Conservation (phyloP, 2,797 vertebrate genomes). For the Eutrigla gurnardus region DNA sequence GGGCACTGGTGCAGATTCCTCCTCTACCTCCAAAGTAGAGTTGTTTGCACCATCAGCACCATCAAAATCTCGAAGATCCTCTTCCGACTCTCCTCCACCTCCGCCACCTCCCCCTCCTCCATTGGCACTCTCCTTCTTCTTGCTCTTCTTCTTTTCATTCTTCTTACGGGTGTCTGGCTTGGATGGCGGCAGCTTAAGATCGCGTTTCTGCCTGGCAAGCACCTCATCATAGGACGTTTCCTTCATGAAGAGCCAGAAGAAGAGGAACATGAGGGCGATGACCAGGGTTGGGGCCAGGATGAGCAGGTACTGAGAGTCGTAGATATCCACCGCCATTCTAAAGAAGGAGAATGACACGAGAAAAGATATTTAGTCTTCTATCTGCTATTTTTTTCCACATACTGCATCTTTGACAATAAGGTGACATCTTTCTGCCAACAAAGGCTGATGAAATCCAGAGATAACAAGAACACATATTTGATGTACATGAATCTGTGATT, state of each 20-base stretch:
- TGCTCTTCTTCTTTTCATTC: constrained; percentile 95
- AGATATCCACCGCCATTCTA: constrained; percentile 95
- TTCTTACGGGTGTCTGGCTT: constrained; percentile 93
- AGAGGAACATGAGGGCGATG: constrained; percentile 96
- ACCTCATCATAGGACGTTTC: constrained; percentile 98
- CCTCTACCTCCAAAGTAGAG: constrained; percentile 82
- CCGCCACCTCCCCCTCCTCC: constrained; percentile 85
- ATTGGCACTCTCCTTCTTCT: constrained; percentile 92
- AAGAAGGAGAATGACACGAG: constrained; percentile 28
- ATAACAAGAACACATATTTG: neutral
- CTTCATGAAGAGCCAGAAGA: constrained; percentile 99
- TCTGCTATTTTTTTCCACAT: neutral
- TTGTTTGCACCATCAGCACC: constrained; percentile 83
- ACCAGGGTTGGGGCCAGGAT: constrained; percentile 95
- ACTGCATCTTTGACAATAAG: neutral
- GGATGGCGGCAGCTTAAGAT: constrained; percentile 88
- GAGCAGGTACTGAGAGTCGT: constrained; percentile 96
- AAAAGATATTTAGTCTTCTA: constrained; percentile 13
- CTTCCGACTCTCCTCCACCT: constrained; percentile 92
- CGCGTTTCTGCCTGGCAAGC: constrained; percentile 93
- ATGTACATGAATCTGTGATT: neutral
- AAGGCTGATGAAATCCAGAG: neutral
- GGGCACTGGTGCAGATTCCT: constrained; percentile 61
- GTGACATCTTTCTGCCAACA: neutral
- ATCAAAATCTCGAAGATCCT: constrained; percentile 91